phyloP scores from a whole-genome alignment of 2,113 vertebrate species.

The Antigone vipio region DNA sequence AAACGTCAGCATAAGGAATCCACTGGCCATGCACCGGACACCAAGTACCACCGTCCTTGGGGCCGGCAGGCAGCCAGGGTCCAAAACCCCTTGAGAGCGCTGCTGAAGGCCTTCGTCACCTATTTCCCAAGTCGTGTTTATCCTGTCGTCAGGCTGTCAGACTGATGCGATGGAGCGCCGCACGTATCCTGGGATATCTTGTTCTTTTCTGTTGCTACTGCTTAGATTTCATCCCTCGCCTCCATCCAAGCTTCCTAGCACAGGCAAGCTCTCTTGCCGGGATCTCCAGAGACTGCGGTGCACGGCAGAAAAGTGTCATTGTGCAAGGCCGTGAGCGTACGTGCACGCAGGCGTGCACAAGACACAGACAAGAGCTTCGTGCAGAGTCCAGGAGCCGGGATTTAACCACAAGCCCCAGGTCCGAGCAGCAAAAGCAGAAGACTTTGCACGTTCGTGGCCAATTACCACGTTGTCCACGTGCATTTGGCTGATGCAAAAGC shows the following conservation, averaged over 20 bases:
- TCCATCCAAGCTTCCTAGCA: background rate
- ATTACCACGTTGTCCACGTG: background rate
- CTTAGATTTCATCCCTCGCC: background rate
- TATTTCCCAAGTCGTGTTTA: background rate
- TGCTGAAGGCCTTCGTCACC: background rate
- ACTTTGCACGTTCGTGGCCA: background rate
- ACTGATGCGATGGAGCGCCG: background rate
- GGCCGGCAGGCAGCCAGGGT: background rate
- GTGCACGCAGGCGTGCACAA: accelerated
- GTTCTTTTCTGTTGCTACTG: background rate
- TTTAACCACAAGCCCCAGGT: background rate
- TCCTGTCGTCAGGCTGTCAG: background rate
- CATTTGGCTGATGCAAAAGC: background rate
- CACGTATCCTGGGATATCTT: background rate
- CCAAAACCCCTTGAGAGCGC: background rate
- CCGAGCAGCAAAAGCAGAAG: background rate
- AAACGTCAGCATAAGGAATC: background rate
- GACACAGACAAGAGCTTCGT: too few species aligned
- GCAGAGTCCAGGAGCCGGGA: background rate
- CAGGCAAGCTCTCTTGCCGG: too few species aligned
- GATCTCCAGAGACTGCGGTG: background rate
- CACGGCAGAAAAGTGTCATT: background rate
- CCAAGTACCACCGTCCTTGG: background rate
- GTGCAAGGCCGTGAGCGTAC: background rate
- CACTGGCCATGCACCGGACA: background rate